Evolutionary conservation across 2,888 invertebrate species (phyloP).

Genomic region (Cephus pulcher): DNA sequence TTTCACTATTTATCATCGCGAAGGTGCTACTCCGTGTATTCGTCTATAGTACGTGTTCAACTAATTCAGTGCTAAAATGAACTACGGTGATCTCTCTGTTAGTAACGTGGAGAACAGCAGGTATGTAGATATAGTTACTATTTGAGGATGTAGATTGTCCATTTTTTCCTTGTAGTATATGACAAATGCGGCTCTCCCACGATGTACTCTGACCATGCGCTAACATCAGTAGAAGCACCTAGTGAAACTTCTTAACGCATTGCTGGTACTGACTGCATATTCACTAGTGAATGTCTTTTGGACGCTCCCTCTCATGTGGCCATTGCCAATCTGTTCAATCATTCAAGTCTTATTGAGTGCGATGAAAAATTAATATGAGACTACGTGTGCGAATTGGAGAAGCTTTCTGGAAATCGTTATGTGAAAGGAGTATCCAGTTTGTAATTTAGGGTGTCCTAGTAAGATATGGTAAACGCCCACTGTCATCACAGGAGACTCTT

Average conservation of each 20-base stretch:
- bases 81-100: slow-evolving; percentile 4
- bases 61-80: background rate
- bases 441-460: background rate
- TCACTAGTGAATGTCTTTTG: background rate
- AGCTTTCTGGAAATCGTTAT: background rate
- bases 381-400: background rate
- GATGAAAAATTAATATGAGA: background rate
- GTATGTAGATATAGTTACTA: background rate
- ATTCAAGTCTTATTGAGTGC: background rate
- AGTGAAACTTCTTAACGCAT: background rate
- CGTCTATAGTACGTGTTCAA: background rate
- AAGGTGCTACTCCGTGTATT: background rate
- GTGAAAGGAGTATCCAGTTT: background rate
- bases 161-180: background rate
- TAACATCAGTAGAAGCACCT: background rate
- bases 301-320: background rate
- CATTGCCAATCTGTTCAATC: background rate
- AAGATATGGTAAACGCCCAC: background rate
- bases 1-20: background rate
- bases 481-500: background rate
- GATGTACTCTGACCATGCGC: background rate
- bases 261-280: background rate
- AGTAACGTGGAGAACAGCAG: slow-evolving; percentile 3
- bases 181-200: background rate
- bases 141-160: background rate